A percentile compares a stretch with the other conserved stretches of the same genome.
Conservation (phyloP, 2,888 invertebrate genomes). For the Dione juno region DNA sequence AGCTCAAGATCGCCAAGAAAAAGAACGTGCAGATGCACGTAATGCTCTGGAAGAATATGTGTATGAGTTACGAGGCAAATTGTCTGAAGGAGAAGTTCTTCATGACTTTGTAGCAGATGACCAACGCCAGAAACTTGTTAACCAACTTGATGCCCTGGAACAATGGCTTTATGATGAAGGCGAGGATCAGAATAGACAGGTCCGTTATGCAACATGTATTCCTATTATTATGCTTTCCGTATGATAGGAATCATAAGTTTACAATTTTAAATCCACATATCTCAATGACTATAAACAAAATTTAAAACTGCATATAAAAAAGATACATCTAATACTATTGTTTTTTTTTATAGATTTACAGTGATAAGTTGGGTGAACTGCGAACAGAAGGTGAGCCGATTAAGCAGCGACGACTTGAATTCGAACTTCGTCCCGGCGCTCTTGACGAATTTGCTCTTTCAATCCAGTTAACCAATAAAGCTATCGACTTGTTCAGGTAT, state of each 20-base stretch:
- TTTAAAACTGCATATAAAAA: too few relatives aligned
- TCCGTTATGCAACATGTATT: constrained; percentile 60
- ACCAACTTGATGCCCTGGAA: constrained; percentile 92
- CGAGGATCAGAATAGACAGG: constrained; percentile 91
- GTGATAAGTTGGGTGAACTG: constrained; percentile 84
- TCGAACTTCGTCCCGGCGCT: constrained; percentile 89
- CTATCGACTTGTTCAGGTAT: constrained; percentile 87
- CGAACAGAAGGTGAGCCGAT: constrained; percentile 95
- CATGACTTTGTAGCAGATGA: constrained; percentile 89
- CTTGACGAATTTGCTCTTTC: constrained; percentile 91
- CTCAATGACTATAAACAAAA: too few relatives aligned
- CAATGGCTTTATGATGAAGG: constrained; percentile 98
- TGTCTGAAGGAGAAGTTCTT: constrained; percentile 89
- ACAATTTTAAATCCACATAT: too few relatives aligned
- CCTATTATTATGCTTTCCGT: not conserved
- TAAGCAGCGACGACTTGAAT: constrained; percentile 91
- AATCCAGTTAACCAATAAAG: constrained; percentile 92
- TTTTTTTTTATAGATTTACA: constrained; percentile 77
- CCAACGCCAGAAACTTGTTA: constrained; percentile 85
- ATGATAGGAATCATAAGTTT: too few relatives aligned
- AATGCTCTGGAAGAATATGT: constrained; percentile 99
- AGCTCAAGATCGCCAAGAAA: constrained; percentile 94
- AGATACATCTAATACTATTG: not conserved
- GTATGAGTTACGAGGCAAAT: constrained; percentile 96
- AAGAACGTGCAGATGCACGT: constrained; percentile 96